Evolutionary conservation across 2,888 invertebrate genomes (phyloP), one percentile per base, ranked within the genome.

Genomic region (Microdon myrmicae): DNA sequence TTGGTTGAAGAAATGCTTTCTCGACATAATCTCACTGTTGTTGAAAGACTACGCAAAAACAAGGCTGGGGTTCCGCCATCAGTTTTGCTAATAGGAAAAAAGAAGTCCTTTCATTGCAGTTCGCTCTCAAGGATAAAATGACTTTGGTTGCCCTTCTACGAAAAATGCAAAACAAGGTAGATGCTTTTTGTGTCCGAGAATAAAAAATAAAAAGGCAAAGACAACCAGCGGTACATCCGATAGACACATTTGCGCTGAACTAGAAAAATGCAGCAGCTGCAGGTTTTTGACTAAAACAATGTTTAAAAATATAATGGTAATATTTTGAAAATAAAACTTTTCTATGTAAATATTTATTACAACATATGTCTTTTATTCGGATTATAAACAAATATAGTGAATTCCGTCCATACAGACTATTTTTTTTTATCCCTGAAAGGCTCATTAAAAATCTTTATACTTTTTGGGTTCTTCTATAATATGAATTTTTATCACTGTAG

Each of bases 1-100:
- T 44, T 75, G 10, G 72, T 71, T 8, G 38, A 49, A 53, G 34
- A 58, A 25, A 43, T 74, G 49, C 67, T 73, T 28, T 37, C 69
- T 49, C 58, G 67, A 25, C 73, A 49, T 48, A 32, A 49, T n/a
- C 32, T 51, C 1, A 35, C 51, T 28, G 41, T 34, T 7, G 19
- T 51, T n/a, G 26, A 41, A 44, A 68, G 39, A 22, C 44, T 64
- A 22, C 29, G 55, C 25, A 38, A 48, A 26, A 61, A 67, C 44
- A 67, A 67, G 25, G 45, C 45, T 14, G 54, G 67, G 31, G 55
- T 64, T 6, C 49, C 45, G 49, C 47, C 43, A 41, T 48, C 37
- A 8, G 51, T 59, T 31, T 34, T 45, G n/a, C 28, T 14, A 2
- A 48, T 16, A 8, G 5, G 28, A 20, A 26, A 26, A 14, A 47